Conservation (phyloP, 2,113 vertebrate species). For the Lepisosteus osseus region DNA sequence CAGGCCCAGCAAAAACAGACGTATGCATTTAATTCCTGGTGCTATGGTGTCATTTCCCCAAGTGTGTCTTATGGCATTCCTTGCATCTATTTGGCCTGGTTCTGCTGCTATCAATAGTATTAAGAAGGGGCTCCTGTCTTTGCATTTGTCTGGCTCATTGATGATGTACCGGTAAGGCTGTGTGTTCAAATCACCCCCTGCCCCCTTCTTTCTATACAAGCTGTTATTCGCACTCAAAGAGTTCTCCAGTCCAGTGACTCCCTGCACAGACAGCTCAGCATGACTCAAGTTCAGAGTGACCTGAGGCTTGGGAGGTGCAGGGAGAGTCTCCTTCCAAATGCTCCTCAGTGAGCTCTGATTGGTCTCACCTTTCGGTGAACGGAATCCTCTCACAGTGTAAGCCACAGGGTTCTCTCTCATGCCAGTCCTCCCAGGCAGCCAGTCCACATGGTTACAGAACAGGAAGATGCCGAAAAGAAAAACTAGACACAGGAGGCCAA, state of each 20-base stretch:
- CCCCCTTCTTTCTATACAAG: slow-evolving; percentile 65
- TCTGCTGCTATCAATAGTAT: slow-evolving; percentile 88
- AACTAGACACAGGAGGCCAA: slow-evolving; percentile 73
- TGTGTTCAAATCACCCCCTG: slow-evolving; percentile 28
- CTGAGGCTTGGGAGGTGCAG: slow-evolving; percentile 60
- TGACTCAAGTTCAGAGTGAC: slow-evolving; percentile 61
- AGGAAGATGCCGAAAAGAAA: slow-evolving; percentile 76
- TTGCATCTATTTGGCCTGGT: slow-evolving; percentile 80
- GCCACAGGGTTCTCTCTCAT: slow-evolving; percentile 75
- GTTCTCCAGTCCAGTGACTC: slow-evolving; percentile 62
- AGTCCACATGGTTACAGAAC: slow-evolving; percentile 78
- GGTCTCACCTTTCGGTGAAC: slow-evolving; percentile 70
- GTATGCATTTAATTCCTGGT: slow-evolving; percentile 66
- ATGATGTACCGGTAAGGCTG: slow-evolving; percentile 84
- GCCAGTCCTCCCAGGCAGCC: slow-evolving; percentile 68
- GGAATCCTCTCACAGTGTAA: slow-evolving; percentile 67
- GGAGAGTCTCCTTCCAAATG: slow-evolving; percentile 67
- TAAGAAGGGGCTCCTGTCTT: slow-evolving; percentile 73
- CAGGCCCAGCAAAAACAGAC: slow-evolving; percentile 84
- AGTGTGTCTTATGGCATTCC: slow-evolving; percentile 89
- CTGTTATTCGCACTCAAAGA: slow-evolving; percentile 70
- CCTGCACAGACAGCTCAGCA: slow-evolving; percentile 57
- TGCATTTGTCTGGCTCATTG: slow-evolving; percentile 85
- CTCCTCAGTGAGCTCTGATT: slow-evolving; percentile 68
- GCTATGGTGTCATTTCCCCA: slow-evolving; percentile 89